Evolutionary conservation across 2,797 vertebrate genomes (phyloP).

Genomic region (Pangasius sanitwongsei): DNA sequence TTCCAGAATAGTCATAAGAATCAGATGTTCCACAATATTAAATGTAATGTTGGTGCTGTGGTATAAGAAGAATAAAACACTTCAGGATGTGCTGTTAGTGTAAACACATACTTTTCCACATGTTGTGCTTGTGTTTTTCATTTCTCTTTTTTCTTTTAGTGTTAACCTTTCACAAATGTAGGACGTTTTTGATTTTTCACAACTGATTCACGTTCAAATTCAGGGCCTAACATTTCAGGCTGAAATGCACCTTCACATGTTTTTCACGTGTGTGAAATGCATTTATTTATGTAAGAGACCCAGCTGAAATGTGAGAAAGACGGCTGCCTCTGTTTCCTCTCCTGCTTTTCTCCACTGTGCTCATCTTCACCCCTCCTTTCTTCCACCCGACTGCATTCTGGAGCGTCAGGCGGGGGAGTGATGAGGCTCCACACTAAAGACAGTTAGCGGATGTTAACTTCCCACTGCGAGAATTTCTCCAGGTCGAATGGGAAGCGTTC

Average conservation of each 20-base stretch:
- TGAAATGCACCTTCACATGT: too few species aligned
- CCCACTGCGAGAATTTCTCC: conserved; percentile 99
- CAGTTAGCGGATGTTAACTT: conserved; percentile 99
- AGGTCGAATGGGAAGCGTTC: conserved; percentile 99
- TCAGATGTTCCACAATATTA: background rate
- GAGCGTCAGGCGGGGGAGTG: conserved; percentile 85
- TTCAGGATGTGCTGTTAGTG: background rate
- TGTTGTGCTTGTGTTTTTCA: background rate
- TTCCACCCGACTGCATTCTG: conserved; percentile 25
- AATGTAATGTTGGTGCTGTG: background rate
- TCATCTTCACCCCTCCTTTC: conserved; percentile 5
- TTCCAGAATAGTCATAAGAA: background rate
- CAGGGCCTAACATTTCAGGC: background rate
- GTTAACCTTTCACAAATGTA: background rate
- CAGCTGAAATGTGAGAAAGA: conserved; percentile 8
- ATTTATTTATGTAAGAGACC: background rate
- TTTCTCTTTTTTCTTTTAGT: background rate
- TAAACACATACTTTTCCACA: background rate
- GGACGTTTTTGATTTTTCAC: background rate
- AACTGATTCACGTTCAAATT: background rate
- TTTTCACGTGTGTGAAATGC: background rate
- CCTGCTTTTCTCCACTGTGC: background rate
- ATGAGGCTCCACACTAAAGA: conserved; percentile 90
- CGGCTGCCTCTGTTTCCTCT: conserved; percentile 9
- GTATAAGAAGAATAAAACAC: background rate